phyloP scores from a whole-genome alignment of 2,113 vertebrate genomes.

The Nannobrachium achirus region DNA sequence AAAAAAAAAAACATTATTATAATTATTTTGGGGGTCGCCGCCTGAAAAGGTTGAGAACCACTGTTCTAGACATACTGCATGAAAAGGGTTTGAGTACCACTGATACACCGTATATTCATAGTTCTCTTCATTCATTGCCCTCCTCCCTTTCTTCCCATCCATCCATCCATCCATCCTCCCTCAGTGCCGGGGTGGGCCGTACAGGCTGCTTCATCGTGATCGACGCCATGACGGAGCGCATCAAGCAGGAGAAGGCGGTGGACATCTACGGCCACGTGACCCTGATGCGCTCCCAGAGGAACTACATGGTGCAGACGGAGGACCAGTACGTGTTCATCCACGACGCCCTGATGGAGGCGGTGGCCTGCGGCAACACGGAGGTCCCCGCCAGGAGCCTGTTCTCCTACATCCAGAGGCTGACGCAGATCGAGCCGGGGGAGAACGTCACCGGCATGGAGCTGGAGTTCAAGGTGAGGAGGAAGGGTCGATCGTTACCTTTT shows the following conservation, averaged over 20 bases:
- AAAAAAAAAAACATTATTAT: no score
- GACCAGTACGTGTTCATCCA: slow-evolving; percentile 99
- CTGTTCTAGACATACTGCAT: no score
- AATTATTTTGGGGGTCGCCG: no score
- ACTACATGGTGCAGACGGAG: slow-evolving; percentile 99
- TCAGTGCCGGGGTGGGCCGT: slow-evolving; percentile 94
- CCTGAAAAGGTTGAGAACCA: no score
- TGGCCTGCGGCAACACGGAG: slow-evolving; percentile 98
- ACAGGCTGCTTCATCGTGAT: slow-evolving; percentile 99
- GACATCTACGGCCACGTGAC: slow-evolving; percentile 99
- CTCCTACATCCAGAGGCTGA: slow-evolving; percentile 98
- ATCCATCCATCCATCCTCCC: slow-evolving; percentile 41
- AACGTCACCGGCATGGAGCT: slow-evolving; percentile 98
- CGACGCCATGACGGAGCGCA: slow-evolving; percentile 97
- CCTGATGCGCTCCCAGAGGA: slow-evolving; percentile 97
- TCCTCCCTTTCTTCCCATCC: no score
- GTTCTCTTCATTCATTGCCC: no score
- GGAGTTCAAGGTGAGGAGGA: slow-evolving; percentile 91
- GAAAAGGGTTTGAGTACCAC: no score
- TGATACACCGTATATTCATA: no score
- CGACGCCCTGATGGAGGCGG: slow-evolving; percentile 94
- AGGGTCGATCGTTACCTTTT: no score
- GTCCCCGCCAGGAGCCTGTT: slow-evolving; percentile 96
- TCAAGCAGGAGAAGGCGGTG: slow-evolving; percentile 97
- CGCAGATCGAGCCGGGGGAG: slow-evolving; percentile 93